A percentile compares a stretch with the other conserved stretches of the same genome.
These are phyloP conservation scores for Odobenus rosmarus DNA, from an alignment of 2,113 vertebrate species.

Conservation along the genomic window DNA sequence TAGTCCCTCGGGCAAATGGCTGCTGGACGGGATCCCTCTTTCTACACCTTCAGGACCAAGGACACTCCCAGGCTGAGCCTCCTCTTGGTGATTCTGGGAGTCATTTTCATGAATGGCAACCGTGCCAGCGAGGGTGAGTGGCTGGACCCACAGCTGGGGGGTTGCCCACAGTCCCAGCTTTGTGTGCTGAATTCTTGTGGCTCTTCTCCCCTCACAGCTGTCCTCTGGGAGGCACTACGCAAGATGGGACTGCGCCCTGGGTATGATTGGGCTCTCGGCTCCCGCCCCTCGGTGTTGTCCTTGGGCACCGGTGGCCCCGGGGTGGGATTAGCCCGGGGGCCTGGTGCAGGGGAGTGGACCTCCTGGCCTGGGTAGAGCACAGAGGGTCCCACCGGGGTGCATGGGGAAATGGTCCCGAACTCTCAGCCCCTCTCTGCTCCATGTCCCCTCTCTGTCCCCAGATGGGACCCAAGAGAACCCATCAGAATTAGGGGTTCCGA, in stretches of 20 bases:
- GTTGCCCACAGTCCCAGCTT: background rate
- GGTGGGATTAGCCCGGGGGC: background rate
- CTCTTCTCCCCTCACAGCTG: conserved; percentile 67
- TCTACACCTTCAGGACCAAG: conserved; percentile 72
- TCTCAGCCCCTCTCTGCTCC: background rate
- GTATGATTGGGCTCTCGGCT: conserved; percentile 72
- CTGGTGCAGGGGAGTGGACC: background rate
- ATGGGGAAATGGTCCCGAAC: background rate
- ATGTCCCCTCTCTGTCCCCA: background rate
- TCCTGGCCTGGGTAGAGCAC: background rate
- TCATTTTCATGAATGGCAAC: conserved; percentile 95
- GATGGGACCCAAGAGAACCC: background rate
- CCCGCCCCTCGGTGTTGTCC: background rate
- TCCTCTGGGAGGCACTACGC: conserved; percentile 84
- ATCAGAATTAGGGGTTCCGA: background rate
- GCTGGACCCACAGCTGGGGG: background rate
- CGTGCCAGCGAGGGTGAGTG: conserved; percentile 89
- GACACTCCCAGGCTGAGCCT: conserved; percentile 89
- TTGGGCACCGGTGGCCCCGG: background rate
- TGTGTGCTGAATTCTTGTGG: accelerated
- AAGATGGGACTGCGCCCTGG: conserved; percentile 81
- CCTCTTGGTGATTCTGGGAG: conserved; percentile 90
- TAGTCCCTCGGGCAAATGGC: background rate
- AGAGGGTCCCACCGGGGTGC: background rate
- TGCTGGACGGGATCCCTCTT: background rate